Evolutionary conservation across 2,797 vertebrate genomes (phyloP), one percentile per base, ranked within the genome.

Genomic region (Sebastes flavidus): DNA sequence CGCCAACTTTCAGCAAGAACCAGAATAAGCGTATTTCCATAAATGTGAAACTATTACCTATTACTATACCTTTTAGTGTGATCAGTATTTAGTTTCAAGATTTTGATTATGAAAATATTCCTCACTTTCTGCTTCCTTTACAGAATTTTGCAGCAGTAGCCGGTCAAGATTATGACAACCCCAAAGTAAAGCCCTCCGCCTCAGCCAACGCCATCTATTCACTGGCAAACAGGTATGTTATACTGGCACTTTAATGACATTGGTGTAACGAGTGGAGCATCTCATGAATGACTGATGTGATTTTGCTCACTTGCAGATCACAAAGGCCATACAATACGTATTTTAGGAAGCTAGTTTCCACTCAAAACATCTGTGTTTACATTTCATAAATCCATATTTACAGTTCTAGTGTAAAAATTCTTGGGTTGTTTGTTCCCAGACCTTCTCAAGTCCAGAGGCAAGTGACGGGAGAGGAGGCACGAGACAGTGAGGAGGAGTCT

Each of bases 191-290:
- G 88, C 95, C 97, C 20, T 99, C 98, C 0, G 93, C 95, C 0
- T 99, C 98, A 4, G 97, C 98, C 80, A 99, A 95, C 8, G 98
- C 98, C 67, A 99, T 99, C 92, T 99, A 99, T 81, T 89, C 97
- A 42, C 90, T 99, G 91, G 96, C 98, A 62, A 84, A 81, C 93
- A 98, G 97, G 98, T 99, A 90, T 32, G 84, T 79, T 32, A 2
- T 30, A 12, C 46, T 22, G 22, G 20, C 49, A 6, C 27, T 68
- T 5, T 24, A 11, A 16, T 34, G 25, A 77, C 22, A 12, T 60
- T 22, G 10, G 14, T n/a, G 20, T 52, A 20, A 49, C 4, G 27
- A 34, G 3, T 24, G 20, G 42, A 62, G 9, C 30, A 12, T 74
- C 22, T 60, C 18, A 18, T 24, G 11, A 71, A 65, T 58, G 27